Percentiles rank a stretch among this genome's conserved stretches.
These are phyloP conservation scores for Sebastes paucispinis DNA, from an alignment of 2,797 vertebrate species.

Conservation along the genomic window DNA sequence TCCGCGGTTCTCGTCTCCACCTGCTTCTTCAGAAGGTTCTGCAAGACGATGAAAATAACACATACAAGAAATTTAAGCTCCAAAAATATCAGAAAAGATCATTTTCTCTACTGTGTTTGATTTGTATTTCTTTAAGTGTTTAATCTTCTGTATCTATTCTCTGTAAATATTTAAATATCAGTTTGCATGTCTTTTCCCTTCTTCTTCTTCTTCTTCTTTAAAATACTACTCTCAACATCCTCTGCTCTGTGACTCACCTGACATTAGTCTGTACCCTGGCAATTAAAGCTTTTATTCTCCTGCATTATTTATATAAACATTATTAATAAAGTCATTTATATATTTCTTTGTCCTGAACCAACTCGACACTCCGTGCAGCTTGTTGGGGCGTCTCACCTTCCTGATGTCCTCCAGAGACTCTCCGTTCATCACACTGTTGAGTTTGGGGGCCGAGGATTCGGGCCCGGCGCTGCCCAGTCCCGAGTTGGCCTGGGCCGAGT, in stretches of 20 bases:
- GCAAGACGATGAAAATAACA: not conserved
- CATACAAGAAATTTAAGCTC: not conserved
- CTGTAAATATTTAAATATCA: not conserved
- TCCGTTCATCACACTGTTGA: constrained; percentile 93
- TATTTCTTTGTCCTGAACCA: not conserved
- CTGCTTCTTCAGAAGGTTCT: constrained; percentile 99
- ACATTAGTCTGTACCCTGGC: too few relatives aligned
- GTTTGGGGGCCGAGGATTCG: constrained; percentile 85
- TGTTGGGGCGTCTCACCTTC: constrained; percentile 82
- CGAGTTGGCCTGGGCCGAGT: constrained; percentile 77
- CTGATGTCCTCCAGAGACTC: constrained; percentile 97
- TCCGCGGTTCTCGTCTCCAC: constrained; percentile 97
- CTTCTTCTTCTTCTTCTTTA: too few relatives aligned
- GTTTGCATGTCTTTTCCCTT: not conserved
- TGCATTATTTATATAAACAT: not conserved
- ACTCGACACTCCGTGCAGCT: not conserved
- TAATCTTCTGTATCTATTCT: not conserved
- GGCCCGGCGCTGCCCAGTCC: constrained; percentile 46
- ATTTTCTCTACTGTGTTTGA: not conserved
- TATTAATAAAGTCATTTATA: not conserved
- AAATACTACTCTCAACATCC: too few relatives aligned
- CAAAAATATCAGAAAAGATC: not conserved
- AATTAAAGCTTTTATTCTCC: not conserved
- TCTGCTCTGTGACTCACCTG: too few relatives aligned
- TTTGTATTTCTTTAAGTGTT: not conserved